A percentile compares a stretch with the other conserved stretches of the same genome.
Evolutionary conservation across 2,888 invertebrate genomes (phyloP).

Genomic region (Dioctria linearis): DNA sequence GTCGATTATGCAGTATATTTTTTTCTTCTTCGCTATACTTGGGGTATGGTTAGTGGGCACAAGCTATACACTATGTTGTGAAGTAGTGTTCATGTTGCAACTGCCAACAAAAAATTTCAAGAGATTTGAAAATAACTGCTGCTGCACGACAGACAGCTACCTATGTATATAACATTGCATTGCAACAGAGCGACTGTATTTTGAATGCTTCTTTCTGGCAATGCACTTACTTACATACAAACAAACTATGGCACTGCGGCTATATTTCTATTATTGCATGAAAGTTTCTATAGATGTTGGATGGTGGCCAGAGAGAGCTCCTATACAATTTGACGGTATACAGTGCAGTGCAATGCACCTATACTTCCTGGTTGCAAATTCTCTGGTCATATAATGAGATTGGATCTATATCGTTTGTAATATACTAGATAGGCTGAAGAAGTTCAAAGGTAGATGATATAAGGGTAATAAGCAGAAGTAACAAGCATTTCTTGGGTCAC

Average conservation of each 20-base stretch:
- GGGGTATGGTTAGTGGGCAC: background rate
- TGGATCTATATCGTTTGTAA: slow-evolving; percentile 3
- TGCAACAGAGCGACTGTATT: slow-evolving; percentile 33
- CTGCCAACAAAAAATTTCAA: slow-evolving; percentile 7
- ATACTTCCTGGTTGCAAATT: slow-evolving; percentile 39
- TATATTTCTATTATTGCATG: slow-evolving; percentile 26
- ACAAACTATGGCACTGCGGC: background rate
- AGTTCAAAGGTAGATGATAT: background rate
- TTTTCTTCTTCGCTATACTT: background rate
- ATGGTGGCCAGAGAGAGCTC: slow-evolving; percentile 32
- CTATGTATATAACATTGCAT: background rate
- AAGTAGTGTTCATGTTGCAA: background rate
- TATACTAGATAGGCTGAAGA: background rate
- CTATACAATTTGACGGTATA: background rate
- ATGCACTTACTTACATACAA: background rate
- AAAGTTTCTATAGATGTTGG: slow-evolving; percentile 20
- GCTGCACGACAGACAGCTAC: slow-evolving; percentile 11
- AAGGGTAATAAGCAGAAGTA: background rate
- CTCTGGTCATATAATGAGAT: background rate
- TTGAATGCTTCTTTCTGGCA: slow-evolving; percentile 11
- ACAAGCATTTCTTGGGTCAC: too few relatives aligned
- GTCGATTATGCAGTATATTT: background rate
- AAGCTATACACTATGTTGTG: background rate
- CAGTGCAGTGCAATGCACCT: slow-evolving; percentile 16
- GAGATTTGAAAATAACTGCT: slow-evolving; percentile 37